Base-by-base conservation (phyloP, 2,888 invertebrate genomes). In the Biston stratarius region DNA sequence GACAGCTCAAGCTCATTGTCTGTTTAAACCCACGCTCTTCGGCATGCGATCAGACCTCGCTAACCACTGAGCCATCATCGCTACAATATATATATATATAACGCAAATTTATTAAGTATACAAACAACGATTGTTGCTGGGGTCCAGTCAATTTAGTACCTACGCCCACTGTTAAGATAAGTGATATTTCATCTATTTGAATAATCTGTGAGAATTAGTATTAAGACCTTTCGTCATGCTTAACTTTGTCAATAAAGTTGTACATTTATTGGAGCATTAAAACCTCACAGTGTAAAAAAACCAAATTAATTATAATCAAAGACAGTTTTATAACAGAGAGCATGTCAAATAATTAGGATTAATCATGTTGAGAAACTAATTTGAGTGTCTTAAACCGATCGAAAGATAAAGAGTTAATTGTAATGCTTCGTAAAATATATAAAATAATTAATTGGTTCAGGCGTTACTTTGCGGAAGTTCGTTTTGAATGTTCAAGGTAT, bases 291-390 rank as follows among this genome's bases (percentile, higher is more conserved):
- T 24, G 24, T 2, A 24, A 24, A 24, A 74, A 75, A 73, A 71
- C 58, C 73, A 74, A 64, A 78, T 78, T 80, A 77, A 78, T 76
- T 73, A 74, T 69, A 66, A 74, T 72, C 65, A 67, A 71, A 74
- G 72, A 24, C 74, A 71, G 71, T 78, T 79, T 79, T 78, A 80
- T 64, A 77, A 75, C 74, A 64, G 71, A 67, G 66, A 69, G 69
- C 73, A 74, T 76, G 75, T 77, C 71, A 67, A 77, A 75, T 70
- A 69, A 69, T 78, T 78, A 77, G 67, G 56, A 47, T 73, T 67
- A 62, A 78, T 79, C 72, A 75, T 51, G 72, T 75, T 74, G 73
- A 56, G 70, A 74, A 77, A 79, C 70, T 74, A 79, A 67, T 68
- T 68, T 61, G 56, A 61, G 34, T 65, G 61, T 69, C 44, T 69